These are phyloP conservation scores for Anabacerthia variegaticeps DNA, from an alignment of 2,797 vertebrate species.

Conservation along the genomic window DNA sequence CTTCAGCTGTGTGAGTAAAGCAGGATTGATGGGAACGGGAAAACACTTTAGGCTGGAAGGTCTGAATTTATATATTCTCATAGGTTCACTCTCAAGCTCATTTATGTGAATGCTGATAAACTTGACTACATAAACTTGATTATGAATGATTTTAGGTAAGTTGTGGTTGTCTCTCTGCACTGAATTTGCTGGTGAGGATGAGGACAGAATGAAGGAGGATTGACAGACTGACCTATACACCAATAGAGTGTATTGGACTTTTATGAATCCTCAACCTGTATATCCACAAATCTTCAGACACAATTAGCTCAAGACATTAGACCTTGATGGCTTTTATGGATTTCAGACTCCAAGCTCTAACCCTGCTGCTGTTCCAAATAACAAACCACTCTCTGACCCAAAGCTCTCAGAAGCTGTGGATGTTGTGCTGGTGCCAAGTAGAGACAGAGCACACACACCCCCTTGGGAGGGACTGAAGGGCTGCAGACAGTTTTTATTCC, in stretches of 20 bases:
- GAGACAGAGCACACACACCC: background rate
- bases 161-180: background rate
- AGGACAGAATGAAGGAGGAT: background rate
- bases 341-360: background rate
- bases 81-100: background rate
- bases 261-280: rapidly evolving
- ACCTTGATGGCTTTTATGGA: background rate
- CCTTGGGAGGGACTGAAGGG: background rate
- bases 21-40: background rate
- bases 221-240: background rate
- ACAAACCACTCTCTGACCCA: background rate
- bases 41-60: background rate
- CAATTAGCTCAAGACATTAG: background rate
- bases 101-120: background rate
- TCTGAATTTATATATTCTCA: background rate
- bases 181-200: background rate
- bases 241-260: background rate
- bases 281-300: background rate
- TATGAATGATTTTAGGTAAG: background rate
- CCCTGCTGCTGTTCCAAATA: background rate
- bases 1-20: background rate
- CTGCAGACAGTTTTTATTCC: background rate
- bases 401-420: background rate
- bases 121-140: background rate
- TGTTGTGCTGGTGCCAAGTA: background rate